Evolutionary conservation across 2,888 invertebrate genomes (phyloP).

Genomic region (Holacanthella duospinosa): DNA sequence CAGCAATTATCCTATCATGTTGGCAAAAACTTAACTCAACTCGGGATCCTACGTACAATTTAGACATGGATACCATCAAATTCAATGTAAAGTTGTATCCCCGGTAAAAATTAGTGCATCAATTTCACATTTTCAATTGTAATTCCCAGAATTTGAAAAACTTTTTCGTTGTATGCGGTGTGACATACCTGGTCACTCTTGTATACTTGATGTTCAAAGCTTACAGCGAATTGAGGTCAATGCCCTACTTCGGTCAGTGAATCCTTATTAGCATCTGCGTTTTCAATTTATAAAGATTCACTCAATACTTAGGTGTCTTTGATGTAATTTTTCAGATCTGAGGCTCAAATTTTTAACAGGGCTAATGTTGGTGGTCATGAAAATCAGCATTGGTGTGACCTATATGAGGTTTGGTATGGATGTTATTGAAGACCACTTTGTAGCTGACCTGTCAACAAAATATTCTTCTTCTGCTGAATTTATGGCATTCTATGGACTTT

Average conservation of each 20-base stretch:
- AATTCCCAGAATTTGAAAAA: slow-evolving; percentile 85
- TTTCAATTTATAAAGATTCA: background rate
- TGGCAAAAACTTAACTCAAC: slow-evolving; percentile 85
- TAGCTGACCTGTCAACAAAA: slow-evolving; percentile 71
- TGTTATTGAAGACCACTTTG: slow-evolving; percentile 86
- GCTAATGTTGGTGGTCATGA: slow-evolving; percentile 67
- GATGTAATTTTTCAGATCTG: slow-evolving; percentile 57
- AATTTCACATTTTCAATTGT: too few relatives aligned
- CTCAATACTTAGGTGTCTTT: background rate
- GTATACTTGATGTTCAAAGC: slow-evolving; percentile 72
- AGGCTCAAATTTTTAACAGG: slow-evolving; percentile 81
- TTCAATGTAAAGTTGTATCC: slow-evolving; percentile 56
- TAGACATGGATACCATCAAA: slow-evolving; percentile 68
- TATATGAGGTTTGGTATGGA: slow-evolving; percentile 69
- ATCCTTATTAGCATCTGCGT: too few relatives aligned
- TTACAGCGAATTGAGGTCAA: slow-evolving; percentile 84
- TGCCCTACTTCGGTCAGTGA: slow-evolving; percentile 91
- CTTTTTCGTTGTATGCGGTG: slow-evolving; percentile 76
- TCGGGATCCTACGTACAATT: slow-evolving; percentile 85
- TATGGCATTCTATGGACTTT: slow-evolving; percentile 84
- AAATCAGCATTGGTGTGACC: slow-evolving; percentile 63
- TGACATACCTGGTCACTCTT: slow-evolving; percentile 75
- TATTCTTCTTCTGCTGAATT: slow-evolving; percentile 89
- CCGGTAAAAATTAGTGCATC: slow-evolving; percentile 10
- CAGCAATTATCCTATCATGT: slow-evolving; percentile 70